Evolutionary conservation across 2,888 invertebrate genomes (phyloP).

Genomic region (Clitarchus hookeri): DNA sequence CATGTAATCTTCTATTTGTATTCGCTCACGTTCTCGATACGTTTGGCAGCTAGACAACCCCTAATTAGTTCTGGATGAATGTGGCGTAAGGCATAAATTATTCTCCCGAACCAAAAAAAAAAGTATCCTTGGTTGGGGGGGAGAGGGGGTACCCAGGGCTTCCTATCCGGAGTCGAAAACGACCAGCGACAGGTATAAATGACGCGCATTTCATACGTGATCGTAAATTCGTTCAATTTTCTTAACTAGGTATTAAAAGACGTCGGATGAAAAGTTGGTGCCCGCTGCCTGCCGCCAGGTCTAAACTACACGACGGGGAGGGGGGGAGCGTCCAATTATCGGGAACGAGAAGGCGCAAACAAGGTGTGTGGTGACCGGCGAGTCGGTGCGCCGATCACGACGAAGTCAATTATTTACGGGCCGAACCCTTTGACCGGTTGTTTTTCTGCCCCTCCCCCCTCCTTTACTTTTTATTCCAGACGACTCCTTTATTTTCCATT

Average conservation of each 20-base stretch:
- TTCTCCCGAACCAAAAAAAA: background rate
- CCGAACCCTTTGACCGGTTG: no score
- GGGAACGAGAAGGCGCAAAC: background rate
- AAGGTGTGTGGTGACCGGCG: no score
- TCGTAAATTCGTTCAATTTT: background rate
- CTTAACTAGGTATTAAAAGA: constrained; percentile 14
- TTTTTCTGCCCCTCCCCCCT: no score
- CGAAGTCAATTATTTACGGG: no score
- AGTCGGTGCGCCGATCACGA: no score
- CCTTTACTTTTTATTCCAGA: background rate
- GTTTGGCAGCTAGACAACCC: background rate
- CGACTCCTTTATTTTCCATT: background rate
- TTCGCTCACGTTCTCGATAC: background rate
- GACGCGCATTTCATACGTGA: constrained; percentile 2
- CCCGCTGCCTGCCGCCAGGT: background rate
- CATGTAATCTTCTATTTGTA: background rate
- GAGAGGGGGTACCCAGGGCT: no score
- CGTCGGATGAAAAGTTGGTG: background rate
- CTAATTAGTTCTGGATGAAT: background rate
- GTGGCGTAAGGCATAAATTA: background rate
- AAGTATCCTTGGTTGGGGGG: no score
- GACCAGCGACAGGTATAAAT: background rate
- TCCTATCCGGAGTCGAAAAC: no score
- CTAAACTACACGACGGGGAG: background rate
- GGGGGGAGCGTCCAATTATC: background rate